Conservation (phyloP, 2,113 vertebrate genomes). For the Aptenodytes forsteri region DNA sequence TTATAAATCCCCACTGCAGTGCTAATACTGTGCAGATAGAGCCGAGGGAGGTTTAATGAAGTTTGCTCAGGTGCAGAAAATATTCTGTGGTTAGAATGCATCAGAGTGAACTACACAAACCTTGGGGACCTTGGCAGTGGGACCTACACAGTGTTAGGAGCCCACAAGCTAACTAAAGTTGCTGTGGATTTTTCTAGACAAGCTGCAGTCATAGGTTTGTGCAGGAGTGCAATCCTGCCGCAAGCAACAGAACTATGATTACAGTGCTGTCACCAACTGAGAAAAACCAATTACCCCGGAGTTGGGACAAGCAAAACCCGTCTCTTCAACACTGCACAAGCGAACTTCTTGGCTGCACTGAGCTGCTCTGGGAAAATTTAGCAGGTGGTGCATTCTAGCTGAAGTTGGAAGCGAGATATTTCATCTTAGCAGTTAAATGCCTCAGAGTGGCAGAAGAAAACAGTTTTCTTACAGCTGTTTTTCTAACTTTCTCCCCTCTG, state of each 20-base stretch:
- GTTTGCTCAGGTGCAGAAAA: conserved; percentile 14
- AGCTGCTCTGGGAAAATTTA: not conserved
- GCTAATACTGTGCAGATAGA: not conserved
- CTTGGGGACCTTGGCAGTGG: not conserved
- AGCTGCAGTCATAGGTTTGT: not conserved
- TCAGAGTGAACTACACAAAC: not conserved
- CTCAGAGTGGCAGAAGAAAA: not conserved
- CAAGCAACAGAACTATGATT: not conserved
- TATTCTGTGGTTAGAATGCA: not conserved
- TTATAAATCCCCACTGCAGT: not conserved
- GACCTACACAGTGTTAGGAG: accelerated
- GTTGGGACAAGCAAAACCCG: not conserved
- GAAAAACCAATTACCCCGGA: not conserved
- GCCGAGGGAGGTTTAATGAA: not conserved
- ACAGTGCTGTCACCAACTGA: not conserved
- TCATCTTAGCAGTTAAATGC: not conserved
- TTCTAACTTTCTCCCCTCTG: not conserved
- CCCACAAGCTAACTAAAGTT: not conserved
- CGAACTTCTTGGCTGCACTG: not conserved
- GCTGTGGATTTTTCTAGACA: not conserved
- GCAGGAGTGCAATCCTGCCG: not conserved
- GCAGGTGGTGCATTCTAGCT: not conserved
- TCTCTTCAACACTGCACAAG: not conserved
- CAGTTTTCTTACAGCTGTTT: not conserved
- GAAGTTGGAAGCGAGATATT: not conserved